phyloP scores from a whole-genome alignment of 2,797 vertebrate species.

The Coranthus polyacanthus region DNA sequence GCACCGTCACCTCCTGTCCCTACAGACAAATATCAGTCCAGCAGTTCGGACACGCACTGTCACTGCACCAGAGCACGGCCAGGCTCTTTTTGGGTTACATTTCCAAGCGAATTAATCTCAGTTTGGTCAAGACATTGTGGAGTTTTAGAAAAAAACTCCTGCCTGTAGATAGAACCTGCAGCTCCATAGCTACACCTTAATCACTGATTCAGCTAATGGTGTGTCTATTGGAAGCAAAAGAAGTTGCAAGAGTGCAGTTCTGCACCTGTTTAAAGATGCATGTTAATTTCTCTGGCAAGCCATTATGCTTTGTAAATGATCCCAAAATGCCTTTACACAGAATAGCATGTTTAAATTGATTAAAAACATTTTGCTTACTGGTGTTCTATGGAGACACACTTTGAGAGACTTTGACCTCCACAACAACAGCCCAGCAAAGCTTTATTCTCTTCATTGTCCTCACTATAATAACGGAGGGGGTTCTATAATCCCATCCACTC shows the following conservation, averaged over 20 bases:
- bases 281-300: slow-evolving; percentile 22
- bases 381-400: slow-evolving; percentile 29
- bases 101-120: slow-evolving; percentile 45
- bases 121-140: slow-evolving; percentile 38
- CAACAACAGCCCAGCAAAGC: slow-evolving; percentile 57
- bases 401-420: slow-evolving; percentile 47
- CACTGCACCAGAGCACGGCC: slow-evolving; percentile 13
- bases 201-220: slow-evolving; percentile 12
- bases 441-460: slow-evolving; percentile 69
- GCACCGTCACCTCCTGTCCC: slow-evolving; percentile 44
- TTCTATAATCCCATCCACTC: slow-evolving; percentile 66
- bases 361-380: slow-evolving; percentile 31
- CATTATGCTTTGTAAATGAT: slow-evolving; percentile 31
- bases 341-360: slow-evolving; percentile 39
- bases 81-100: slow-evolving; percentile 35
- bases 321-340: slow-evolving; percentile 7
- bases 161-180: slow-evolving; percentile 49
- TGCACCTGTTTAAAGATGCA: slow-evolving; percentile 10
- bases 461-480: slow-evolving; percentile 53
- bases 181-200: slow-evolving; percentile 11
- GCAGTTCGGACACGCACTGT: slow-evolving; percentile 19
- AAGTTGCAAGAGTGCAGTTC: slow-evolving; percentile 19
- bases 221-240: slow-evolving; percentile 25
- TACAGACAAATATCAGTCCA: slow-evolving; percentile 47
- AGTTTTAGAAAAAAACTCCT: slow-evolving; percentile 28